A percentile compares a stretch with the other conserved stretches of the same genome.
Evolutionary conservation across 2,797 vertebrate genomes (phyloP).

Genomic region (Lophius americanus): DNA sequence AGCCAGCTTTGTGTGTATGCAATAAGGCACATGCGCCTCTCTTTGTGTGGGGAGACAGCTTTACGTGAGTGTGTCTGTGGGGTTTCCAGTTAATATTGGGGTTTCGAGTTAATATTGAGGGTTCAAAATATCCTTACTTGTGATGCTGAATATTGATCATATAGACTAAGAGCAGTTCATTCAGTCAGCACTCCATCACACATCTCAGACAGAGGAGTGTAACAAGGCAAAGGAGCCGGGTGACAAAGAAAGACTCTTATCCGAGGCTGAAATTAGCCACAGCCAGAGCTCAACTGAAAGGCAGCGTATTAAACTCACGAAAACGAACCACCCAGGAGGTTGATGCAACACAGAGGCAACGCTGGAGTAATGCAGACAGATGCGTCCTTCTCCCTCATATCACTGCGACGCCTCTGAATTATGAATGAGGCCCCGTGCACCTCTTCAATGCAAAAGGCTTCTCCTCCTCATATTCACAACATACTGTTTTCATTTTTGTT

Average conservation of each 20-base stretch:
- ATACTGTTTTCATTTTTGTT: conserved; percentile 64
- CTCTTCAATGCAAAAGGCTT: conserved; percentile 57
- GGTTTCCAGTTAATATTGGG: conserved; percentile 40
- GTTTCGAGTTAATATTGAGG: conserved; percentile 52
- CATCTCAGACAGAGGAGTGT: conserved; percentile 48
- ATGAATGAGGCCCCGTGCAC: conserved; percentile 78
- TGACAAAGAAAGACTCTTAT: conserved; percentile 75
- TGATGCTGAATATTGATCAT: conserved; percentile 50
- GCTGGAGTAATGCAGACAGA: conserved; percentile 80
- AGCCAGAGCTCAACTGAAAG: conserved; percentile 72
- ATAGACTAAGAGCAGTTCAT: conserved; percentile 46
- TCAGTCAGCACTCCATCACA: conserved; percentile 48
- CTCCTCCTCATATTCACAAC: conserved; percentile 48
- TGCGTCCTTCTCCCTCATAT: conserved; percentile 76
- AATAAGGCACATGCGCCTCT: conserved; percentile 73
- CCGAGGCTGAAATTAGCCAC: conserved; percentile 76
- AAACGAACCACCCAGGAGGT: conserved; percentile 74
- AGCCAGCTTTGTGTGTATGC: conserved; percentile 76
- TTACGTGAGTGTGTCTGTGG: conserved; percentile 52
- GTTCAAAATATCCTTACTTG: conserved; percentile 68
- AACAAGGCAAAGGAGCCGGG: conserved; percentile 58
- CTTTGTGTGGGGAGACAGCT: conserved; percentile 77
- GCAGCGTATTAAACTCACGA: conserved; percentile 73
- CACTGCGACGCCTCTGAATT: conserved; percentile 78
- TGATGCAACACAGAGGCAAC: conserved; percentile 81